phyloP scores from a whole-genome alignment of 23 tunicate species.

The Clavelina lepadiformis region DNA sequence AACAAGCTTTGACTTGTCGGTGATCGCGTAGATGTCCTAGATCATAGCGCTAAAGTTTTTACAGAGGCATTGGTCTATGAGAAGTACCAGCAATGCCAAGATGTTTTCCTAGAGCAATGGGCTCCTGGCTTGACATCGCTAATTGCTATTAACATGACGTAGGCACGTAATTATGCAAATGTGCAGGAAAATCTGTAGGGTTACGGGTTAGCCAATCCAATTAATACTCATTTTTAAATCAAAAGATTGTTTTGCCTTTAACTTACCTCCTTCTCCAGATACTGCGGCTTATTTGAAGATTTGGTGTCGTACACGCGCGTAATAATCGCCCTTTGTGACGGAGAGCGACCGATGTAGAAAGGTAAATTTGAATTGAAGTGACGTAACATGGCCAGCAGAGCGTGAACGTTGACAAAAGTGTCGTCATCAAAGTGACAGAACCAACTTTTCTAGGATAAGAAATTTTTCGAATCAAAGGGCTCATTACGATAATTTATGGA shows the following conservation, averaged over 20 bases:
- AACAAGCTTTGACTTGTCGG: slow-evolving; percentile 9
- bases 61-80: not conserved
- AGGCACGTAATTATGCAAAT: no score
- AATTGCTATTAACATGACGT: no score
- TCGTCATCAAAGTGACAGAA: slow-evolving; percentile 87
- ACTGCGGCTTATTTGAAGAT: not conserved
- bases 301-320: slow-evolving; percentile 33
- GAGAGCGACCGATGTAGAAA: slow-evolving; percentile 40
- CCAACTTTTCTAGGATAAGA: slow-evolving; percentile 31
- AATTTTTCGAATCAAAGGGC: no score
- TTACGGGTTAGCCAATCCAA: no score
- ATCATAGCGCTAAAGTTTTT: no score
- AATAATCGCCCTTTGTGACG: slow-evolving; percentile 17
- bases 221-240: not conserved
- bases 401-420: slow-evolving; percentile 43
- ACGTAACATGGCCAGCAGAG: slow-evolving; percentile 17
- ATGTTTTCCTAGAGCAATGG: no score
- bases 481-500: no score
- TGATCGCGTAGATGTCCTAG: no score
- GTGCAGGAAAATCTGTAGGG: no score
- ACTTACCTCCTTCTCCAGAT: slow-evolving; percentile 4
- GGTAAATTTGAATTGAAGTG: slow-evolving; percentile 7
- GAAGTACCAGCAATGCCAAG: not conserved
- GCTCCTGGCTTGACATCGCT: no score
- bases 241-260: not conserved